phyloP scores from a whole-genome alignment of 2,113 vertebrate genomes.

The Brachirus orientalis region DNA sequence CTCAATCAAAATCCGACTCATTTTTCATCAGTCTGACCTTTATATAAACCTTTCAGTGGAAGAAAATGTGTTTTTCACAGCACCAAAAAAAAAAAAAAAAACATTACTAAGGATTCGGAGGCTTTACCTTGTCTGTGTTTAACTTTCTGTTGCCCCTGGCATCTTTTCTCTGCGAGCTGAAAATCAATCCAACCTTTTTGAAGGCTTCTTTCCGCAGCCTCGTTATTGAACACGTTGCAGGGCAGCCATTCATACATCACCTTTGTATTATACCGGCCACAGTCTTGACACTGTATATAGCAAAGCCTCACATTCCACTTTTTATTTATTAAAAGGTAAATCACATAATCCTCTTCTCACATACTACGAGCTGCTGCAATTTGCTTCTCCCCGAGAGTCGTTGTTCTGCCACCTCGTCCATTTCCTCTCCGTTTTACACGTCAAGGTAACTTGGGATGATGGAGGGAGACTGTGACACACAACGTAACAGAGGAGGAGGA shows the following conservation, averaged over 20 bases:
- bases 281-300: conserved; percentile 4
- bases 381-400: conserved; percentile 11
- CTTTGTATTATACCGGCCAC: background rate
- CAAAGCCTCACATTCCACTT: background rate
- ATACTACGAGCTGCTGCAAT: conserved; percentile 18
- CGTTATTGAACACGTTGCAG: conserved; percentile 7
- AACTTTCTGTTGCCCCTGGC: conserved; percentile 34
- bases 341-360: conserved; percentile 27
- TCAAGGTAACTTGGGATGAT: conserved; percentile 34
- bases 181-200: conserved; percentile 54
- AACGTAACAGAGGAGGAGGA: conserved; percentile 25
- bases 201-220: conserved; percentile 14
- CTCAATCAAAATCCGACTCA: too few species aligned
- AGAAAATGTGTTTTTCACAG: too few species aligned
- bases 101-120: too few species aligned
- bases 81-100: too few species aligned
- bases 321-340: conserved; percentile 26
- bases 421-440: conserved; percentile 12
- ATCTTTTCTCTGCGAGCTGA: conserved; percentile 45
- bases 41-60: too few species aligned
- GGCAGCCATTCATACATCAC: conserved; percentile 12
- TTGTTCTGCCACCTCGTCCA: conserved; percentile 6
- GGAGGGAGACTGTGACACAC: conserved; percentile 21
- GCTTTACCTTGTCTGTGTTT: background rate
- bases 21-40: too few species aligned